Conservation (phyloP, 1,140 invertebrate species). For the Oryctes rhinoceros region DNA sequence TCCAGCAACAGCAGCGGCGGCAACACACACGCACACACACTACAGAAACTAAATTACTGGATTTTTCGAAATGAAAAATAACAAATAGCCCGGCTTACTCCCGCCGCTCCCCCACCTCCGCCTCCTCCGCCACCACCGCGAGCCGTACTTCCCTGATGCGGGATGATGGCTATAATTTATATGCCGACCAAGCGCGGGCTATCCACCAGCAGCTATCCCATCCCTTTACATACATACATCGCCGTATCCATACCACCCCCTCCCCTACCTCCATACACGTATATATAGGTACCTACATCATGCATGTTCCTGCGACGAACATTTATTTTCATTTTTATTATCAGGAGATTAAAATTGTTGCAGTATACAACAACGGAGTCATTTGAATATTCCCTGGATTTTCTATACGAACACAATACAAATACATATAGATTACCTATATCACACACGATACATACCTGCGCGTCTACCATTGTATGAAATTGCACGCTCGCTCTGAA, state of each 20-base stretch:
- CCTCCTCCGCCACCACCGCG: too few relatives aligned
- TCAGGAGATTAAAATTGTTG: slow-evolving; percentile 61
- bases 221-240: neutral
- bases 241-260: neutral
- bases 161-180: slow-evolving; percentile 61
- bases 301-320: slow-evolving; percentile 56
- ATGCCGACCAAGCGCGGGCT: slow-evolving; percentile 46
- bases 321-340: slow-evolving; percentile 62
- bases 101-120: slow-evolving; percentile 40
- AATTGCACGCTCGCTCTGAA: too few relatives aligned
- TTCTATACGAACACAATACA: slow-evolving; percentile 23
- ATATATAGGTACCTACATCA: slow-evolving; percentile 14
- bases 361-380: slow-evolving; percentile 55
- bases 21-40: slow-evolving; percentile 48
- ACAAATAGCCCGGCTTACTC: slow-evolving; percentile 61
- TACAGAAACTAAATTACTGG: slow-evolving; percentile 61
- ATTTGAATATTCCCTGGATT: slow-evolving; percentile 55
- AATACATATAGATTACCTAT: neutral
- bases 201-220: neutral
- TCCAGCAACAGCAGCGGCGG: neutral
- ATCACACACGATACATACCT: neutral
- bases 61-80: slow-evolving; percentile 63
- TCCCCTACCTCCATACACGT: neutral
- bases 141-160: slow-evolving; percentile 46
- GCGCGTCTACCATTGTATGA: too few relatives aligned